Conservation (phyloP, 2,113 vertebrate species). For the Corythornis vintsioides region DNA sequence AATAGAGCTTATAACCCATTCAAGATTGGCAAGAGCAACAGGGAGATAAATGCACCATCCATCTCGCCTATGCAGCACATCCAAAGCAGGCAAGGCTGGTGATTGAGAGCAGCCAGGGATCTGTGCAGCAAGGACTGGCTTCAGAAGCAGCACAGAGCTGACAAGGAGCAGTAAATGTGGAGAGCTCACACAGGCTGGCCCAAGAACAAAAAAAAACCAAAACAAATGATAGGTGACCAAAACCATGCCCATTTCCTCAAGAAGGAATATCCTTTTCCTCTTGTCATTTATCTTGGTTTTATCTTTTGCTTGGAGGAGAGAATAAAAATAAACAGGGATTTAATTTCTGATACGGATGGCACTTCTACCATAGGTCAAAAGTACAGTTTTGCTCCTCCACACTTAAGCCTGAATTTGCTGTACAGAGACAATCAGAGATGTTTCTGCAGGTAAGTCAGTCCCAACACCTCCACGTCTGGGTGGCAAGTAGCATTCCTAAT, state of each 20-base stretch:
- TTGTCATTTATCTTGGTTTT: not conserved
- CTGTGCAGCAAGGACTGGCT: not conserved
- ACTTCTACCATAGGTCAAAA: not conserved
- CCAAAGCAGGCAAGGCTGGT: not conserved
- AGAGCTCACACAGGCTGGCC: not conserved
- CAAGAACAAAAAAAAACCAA: not conserved
- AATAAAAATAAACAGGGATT: not conserved
- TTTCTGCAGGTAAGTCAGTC: constrained; percentile 36
- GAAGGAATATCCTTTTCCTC: not conserved
- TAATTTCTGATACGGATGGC: not conserved
- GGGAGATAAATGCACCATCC: not conserved
- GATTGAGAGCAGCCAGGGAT: not conserved
- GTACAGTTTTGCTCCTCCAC: not conserved
- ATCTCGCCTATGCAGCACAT: not conserved
- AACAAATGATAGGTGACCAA: not conserved
- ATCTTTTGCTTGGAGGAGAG: not conserved
- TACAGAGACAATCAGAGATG: not conserved
- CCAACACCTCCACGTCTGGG: fast-evolving
- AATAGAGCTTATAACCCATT: not conserved
- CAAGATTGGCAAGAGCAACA: not conserved
- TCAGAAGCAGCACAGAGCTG: not conserved
- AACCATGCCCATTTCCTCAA: not conserved
- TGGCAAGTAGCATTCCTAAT: not conserved
- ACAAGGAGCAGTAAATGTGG: not conserved
- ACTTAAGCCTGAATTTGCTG: not conserved